A percentile compares a stretch with the other conserved stretches of the same genome.
phyloP scores from a whole-genome alignment of 2,888 invertebrate genomes.

The Entomobrya multifasciata region DNA sequence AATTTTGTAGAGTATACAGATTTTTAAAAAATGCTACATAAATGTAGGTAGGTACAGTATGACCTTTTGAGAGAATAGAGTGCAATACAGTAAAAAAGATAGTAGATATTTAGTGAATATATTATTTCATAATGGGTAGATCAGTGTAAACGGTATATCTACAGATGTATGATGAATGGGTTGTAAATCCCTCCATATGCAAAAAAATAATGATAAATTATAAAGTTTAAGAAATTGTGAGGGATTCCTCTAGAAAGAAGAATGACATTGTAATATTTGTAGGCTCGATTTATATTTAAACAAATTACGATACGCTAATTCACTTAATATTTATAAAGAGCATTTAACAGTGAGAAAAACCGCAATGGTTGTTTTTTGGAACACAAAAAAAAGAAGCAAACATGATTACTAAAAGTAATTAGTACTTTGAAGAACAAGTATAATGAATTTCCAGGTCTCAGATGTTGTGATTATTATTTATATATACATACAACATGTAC shows the following conservation, averaged over 20 bases:
- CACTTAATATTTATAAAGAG: slow-evolving; percentile 21
- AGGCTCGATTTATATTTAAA: too few species aligned
- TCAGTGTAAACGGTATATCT: too few species aligned
- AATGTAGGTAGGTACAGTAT: neutral
- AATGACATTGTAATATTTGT: too few species aligned
- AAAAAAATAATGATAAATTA: neutral
- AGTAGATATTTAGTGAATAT: too few species aligned
- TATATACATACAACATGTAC: neutral
- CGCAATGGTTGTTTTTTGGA: slow-evolving; percentile 29
- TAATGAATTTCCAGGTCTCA: slow-evolving; percentile 56
- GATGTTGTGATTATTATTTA: slow-evolving; percentile 65
- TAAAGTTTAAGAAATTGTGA: neutral
- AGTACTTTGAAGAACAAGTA: slow-evolving; percentile 3
- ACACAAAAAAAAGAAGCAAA: slow-evolving; percentile 8
- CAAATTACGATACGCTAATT: too few species aligned
- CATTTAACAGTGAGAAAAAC: slow-evolving; percentile 18
- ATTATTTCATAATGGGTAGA: too few species aligned
- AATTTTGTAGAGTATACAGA: too few species aligned
- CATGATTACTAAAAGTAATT: neutral
- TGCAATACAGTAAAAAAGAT: slow-evolving; percentile 17
- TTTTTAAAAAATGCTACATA: too few species aligned
- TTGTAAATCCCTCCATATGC: slow-evolving; percentile 57
- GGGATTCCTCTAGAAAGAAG: too few species aligned
- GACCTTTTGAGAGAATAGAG: slow-evolving; percentile 16
- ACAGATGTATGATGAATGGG: slow-evolving; percentile 34